Evolutionary conservation across 1,140 invertebrate species (phyloP), one percentile per base, ranked within the genome.

Genomic region (Centruroides sculpturatus): DNA sequence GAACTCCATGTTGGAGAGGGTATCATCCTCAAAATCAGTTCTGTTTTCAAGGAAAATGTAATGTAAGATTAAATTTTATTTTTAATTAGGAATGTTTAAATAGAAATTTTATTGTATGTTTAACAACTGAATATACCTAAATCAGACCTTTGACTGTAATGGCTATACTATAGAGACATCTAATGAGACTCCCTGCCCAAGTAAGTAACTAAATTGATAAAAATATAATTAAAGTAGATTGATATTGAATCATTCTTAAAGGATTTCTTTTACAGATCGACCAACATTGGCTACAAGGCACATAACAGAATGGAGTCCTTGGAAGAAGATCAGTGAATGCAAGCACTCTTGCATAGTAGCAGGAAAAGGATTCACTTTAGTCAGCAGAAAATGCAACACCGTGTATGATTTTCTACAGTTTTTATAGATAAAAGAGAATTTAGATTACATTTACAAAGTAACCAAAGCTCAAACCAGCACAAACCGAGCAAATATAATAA

Each of bases 31-130:
- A 61, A n/a, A 68, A 64, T 36, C 62, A 62, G 49, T 67, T 63
- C 52, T 69, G 67, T 62, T 52, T 68, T 8, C 63, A 67, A 57
- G 67, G 67, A 41, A 60, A 69, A 58, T 69, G 67, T 57, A 61
- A 62, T 47, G 59, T 62, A 52, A 54, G 55, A 41, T 41, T 41
- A 41, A 5, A 8, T 41, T 41, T 41, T 23, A 23, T 23, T 23
- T 23, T 23, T 23, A 23, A 41, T 41, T 41, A 41, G 41, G 41
- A 6, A 41, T 23, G 23, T 23, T 23, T 8, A 41, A 41, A 41
- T 41, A 8, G 8, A 41, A 41, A 41, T 8, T 41, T 41, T 8
- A 41, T 41, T 41, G 0, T 8, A 41, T 41, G 3, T 41, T 41
- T 41, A 41, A 41, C 41, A 41, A 41, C 5, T 5, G 41, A 41